phyloP scores from a whole-genome alignment of 2,113 vertebrate genomes.

The Calidris pugnax region DNA sequence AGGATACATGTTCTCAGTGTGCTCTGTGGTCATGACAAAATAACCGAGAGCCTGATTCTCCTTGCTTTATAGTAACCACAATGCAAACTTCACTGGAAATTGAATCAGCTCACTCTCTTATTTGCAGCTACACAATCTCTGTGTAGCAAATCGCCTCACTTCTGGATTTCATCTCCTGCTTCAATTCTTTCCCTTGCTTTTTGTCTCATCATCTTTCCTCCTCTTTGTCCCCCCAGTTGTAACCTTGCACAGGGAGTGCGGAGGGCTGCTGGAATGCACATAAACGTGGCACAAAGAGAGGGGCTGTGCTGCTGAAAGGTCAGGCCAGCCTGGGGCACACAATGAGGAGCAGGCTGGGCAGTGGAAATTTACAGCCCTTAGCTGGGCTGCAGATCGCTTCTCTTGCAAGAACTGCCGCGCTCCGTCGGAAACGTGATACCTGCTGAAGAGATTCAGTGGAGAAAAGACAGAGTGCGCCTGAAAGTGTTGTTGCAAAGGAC shows the following conservation, averaged over 20 bases:
- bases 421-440: constrained; percentile 21
- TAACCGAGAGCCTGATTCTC: not conserved
- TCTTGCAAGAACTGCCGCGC: constrained; percentile 17
- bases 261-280: constrained; percentile 3
- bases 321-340: constrained; percentile 29
- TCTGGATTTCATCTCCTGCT: not conserved
- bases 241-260: not conserved
- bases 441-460: not conserved
- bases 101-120: not conserved
- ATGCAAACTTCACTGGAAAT: not conserved
- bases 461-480: not conserved
- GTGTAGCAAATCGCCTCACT: not conserved
- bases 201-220: not conserved
- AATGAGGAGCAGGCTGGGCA: constrained; percentile 20
- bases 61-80: not conserved
- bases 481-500: not conserved
- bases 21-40: not conserved
- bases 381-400: not conserved
- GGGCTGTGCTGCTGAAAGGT: constrained; percentile 52
- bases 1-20: not conserved
- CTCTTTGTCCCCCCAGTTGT: not conserved
- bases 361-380: constrained; percentile 72
- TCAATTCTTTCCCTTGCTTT: not conserved
- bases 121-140: not conserved
- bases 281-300: not conserved